Evolutionary conservation across 2,797 vertebrate genomes (phyloP), one percentile per base, ranked within the genome.

Genomic region (Gymnoscopelus braueri): DNA sequence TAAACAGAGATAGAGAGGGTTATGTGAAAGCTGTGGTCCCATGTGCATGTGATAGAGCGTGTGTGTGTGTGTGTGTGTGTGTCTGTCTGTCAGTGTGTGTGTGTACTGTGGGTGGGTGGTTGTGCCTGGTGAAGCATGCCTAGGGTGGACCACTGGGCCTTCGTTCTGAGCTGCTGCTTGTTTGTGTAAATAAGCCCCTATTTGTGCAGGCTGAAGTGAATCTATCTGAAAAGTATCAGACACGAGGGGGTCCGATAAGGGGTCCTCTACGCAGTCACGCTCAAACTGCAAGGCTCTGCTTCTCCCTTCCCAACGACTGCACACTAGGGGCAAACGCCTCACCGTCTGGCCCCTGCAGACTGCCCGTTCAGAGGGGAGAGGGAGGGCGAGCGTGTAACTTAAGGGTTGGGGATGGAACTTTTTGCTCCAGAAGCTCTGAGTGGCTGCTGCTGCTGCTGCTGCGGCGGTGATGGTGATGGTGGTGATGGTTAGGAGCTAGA

Each of bases 391-490:
- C 51, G 39, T 44, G 39, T 9, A 44, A 44, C 39, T 10, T 44
- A 44, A 39, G 7, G 26, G 62, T 11, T 72, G 79, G 76, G 75
- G 35, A 39, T 64, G 77, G 79, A 72, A 77, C 9, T 26, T 14
- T 26, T 32, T 39, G 60, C 74, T 50, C 35, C 52, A 56, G 60
- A 59, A 71, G 69, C 70, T 64, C 61, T 50, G 9, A 44, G 60
- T 65, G 65, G 11, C 44, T 44, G 39, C 39, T 35, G 32, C 26
- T 29, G 3, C 39, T 35, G 49, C 14, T 63, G 52, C 49, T 67
- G 62, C 55, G 56, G 60, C 70, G 65, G 62, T 49, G 56, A 57
- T 10, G 60, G 67, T 19, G 52, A 67, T 5, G 12, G 53, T 15
- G 79, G 60, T 1, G 65, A 58, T 63, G 69, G 49, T 23, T 56